A percentile compares a stretch with the other conserved stretches of the same genome.
phyloP scores from a whole-genome alignment of 2,797 vertebrate genomes.

The Leptatherina wallacei region DNA sequence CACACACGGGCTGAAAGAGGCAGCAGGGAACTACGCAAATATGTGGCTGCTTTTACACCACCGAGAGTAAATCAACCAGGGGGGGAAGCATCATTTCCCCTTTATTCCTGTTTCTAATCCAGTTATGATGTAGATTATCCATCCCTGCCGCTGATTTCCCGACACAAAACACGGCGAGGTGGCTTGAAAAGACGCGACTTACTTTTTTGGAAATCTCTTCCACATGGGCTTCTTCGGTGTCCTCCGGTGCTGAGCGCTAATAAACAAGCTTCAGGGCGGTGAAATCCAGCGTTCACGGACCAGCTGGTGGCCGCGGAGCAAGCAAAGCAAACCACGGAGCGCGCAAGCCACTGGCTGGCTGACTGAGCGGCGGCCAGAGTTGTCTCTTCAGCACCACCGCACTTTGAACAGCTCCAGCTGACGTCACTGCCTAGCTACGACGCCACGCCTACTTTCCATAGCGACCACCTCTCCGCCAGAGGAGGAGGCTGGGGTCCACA shows the following conservation, averaged over 20 bases:
- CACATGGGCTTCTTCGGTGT: slow-evolving; percentile 34
- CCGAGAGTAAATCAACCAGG: neutral
- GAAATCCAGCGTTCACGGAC: slow-evolving; percentile 51
- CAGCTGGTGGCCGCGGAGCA: slow-evolving; percentile 40
- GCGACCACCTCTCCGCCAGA: slow-evolving; percentile 31
- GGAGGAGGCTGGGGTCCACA: neutral
- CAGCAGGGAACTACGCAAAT: neutral
- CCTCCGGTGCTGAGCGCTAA: slow-evolving; percentile 7
- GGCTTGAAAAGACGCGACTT: slow-evolving; percentile 39
- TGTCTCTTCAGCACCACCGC: slow-evolving; percentile 81
- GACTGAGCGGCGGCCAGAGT: slow-evolving; percentile 45
- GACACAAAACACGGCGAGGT: neutral
- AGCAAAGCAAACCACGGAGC: neutral
- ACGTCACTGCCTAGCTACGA: slow-evolving; percentile 75
- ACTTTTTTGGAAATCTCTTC: slow-evolving; percentile 46
- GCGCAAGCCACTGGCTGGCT: slow-evolving; percentile 21
- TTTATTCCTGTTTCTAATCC: neutral
- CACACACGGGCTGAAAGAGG: slow-evolving; percentile 12
- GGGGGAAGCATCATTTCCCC: neutral
- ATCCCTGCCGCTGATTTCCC: neutral
- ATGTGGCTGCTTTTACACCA: neutral
- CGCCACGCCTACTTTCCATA: slow-evolving; percentile 71
- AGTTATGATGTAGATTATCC: neutral
- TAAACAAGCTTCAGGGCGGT: neutral
- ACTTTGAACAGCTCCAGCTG: slow-evolving; percentile 83